These are phyloP conservation scores for Euphonia xanthogaster DNA, from an alignment of 2,797 vertebrate species.

Conservation along the genomic window DNA sequence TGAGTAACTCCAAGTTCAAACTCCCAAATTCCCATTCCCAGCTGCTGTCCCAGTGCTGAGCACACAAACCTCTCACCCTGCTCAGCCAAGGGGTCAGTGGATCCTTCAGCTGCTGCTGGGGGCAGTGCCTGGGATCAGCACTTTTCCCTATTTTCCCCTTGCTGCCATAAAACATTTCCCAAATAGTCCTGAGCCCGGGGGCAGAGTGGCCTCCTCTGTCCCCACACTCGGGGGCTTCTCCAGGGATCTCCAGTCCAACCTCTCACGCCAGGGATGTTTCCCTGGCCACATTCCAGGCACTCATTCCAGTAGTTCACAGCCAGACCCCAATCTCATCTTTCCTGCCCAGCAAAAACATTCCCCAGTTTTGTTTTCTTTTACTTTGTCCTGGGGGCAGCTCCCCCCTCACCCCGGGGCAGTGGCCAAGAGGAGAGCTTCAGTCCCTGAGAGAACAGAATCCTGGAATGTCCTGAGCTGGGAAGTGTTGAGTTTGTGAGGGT, in stretches of 20 bases:
- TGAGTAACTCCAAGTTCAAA: neutral
- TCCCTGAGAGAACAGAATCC: neutral
- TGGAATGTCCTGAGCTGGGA: neutral
- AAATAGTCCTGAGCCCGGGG: neutral
- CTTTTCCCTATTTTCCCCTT: neutral
- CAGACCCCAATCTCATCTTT: neutral
- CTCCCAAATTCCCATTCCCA: neutral
- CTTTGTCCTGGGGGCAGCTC: neutral
- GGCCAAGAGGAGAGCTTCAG: neutral
- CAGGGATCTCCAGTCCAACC: neutral
- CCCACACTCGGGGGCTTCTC: rapidly evolving
- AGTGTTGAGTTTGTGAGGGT: no score
- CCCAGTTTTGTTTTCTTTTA: neutral
- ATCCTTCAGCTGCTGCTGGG: neutral
- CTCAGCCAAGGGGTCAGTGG: neutral
- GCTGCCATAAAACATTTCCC: neutral
- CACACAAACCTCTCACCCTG: neutral
- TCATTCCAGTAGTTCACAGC: neutral
- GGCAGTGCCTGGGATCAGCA: neutral
- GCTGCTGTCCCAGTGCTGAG: neutral
- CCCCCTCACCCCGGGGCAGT: neutral
- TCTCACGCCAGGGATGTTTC: neutral
- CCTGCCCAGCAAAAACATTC: neutral
- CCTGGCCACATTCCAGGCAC: neutral
- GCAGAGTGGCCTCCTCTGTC: neutral